Evolutionary conservation across 2,888 invertebrate genomes (phyloP).

Genomic region (Diadromus collaris): DNA sequence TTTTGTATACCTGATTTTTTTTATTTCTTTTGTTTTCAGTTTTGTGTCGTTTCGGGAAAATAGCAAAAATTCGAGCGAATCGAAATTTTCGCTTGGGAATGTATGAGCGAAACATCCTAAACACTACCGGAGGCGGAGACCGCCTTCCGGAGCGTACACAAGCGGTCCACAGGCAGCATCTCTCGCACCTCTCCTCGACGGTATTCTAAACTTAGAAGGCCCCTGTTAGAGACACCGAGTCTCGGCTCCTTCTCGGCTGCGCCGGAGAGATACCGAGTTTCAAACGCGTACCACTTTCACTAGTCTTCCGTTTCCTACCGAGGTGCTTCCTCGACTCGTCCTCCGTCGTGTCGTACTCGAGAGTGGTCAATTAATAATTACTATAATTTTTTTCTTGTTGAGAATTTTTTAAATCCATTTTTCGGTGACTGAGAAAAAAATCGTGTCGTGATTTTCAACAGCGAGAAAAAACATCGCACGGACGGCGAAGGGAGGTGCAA

Average conservation of each 20-base stretch:
- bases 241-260: constrained; percentile 60
- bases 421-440: neutral
- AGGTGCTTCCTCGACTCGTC: constrained; percentile 42
- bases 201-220: constrained; percentile 75
- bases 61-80: neutral
- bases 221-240: constrained; percentile 64
- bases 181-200: constrained; percentile 43
- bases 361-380: neutral
- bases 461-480: neutral
- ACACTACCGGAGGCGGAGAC: constrained; percentile 34
- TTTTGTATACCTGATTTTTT: no score
- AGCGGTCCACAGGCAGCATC: constrained; percentile 38
- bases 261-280: constrained; percentile 70
- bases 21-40: no score
- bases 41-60: no score
- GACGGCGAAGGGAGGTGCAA: constrained; percentile 5
- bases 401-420: neutral
- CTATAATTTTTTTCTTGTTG: neutral
- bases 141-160: constrained; percentile 46
- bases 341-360: neutral
- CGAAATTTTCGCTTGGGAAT: neutral
- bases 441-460: neutral
- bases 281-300: constrained; percentile 69
- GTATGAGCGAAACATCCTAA: constrained; percentile 18
- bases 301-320: constrained; percentile 61